Evolutionary conservation across 2,888 invertebrate species (phyloP), one percentile per base, ranked within the genome.

Genomic region (Antitype chi): DNA sequence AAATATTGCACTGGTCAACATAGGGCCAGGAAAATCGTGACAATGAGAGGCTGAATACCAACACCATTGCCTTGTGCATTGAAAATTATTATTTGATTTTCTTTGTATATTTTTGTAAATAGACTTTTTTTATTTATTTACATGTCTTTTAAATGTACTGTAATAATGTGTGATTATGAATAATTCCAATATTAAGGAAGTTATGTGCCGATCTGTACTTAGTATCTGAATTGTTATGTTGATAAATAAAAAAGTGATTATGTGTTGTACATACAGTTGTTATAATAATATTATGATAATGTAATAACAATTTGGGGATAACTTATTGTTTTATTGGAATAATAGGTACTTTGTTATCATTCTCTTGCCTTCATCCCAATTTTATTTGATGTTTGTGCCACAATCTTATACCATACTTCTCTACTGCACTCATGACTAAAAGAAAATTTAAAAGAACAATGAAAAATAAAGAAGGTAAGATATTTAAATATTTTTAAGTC

Each of bases 101-200:
- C 90, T 90, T 89, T 93, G 89, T 93, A 93, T 91, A 93, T 92
- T 92, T 93, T 93, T 95, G 94, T 96, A 95, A 92, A 95, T 94
- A 95, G 80, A 89, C 83, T 75, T 90, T 87, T 91, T 89, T 90
- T 89, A 88, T 91, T 85, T 80, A 82, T 78, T 86, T 80, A 77
- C 72, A 81, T 82, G 47, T 85, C 69, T 32, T 70, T 11, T 20
- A 59, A 38, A 57, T 32, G 60, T 74, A 83, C 66, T 60, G 52
- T 85, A 85, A 77, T 87, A 82, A 87, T 80, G 79, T 83, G 64
- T 67, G 72, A 76, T 80, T 78, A 81, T 76, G 70, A 80, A 78
- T 72, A 78, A 81, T 85, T 84, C 73, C 80, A 81, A 57, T 80
- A 77, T 70, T 75, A 85, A 85, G 85, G 83, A 84, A 86, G 79